Conservation (phyloP, 2,888 invertebrate genomes). For the Ochropacha duplaris region DNA sequence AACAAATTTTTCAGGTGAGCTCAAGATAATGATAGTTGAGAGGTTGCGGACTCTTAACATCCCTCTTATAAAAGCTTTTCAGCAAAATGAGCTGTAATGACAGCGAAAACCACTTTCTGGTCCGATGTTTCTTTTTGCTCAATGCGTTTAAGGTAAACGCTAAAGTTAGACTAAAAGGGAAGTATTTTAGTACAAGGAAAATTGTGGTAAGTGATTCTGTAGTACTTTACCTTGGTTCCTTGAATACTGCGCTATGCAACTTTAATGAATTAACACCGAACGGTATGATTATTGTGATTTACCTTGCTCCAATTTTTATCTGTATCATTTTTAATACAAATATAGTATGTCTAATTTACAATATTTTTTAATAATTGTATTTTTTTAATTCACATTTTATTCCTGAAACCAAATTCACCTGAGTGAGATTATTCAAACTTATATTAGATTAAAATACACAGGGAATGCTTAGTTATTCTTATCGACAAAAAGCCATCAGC, state of each 20-base stretch:
- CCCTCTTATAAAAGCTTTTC: conserved; percentile 60
- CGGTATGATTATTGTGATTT: neutral
- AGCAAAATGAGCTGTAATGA: conserved; percentile 66
- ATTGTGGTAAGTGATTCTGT: conserved; percentile 5
- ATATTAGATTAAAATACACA: neutral
- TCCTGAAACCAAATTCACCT: no score
- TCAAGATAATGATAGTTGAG: conserved; percentile 60
- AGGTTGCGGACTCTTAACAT: conserved; percentile 46
- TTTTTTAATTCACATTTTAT: no score
- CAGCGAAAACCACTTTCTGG: conserved; percentile 64
- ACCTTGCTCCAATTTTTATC: neutral
- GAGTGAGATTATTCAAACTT: neutral
- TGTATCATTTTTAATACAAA: no score
- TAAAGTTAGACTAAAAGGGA: conserved; percentile 29
- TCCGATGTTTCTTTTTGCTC: conserved; percentile 58
- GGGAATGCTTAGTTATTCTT: conserved; percentile 11
- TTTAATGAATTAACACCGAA: neutral
- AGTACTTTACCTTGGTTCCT: neutral
- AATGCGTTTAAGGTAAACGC: conserved; percentile 46
- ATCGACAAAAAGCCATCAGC: conserved; percentile 41
- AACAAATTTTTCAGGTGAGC: conserved; percentile 49
- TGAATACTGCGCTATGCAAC: neutral
- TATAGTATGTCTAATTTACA: no score
- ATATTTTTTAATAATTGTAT: no score
- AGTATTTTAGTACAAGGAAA: conserved; percentile 19